These are phyloP conservation scores for Leptinotarsa juncta DNA, from an alignment of 2,888 invertebrate genomes.

Conservation along the genomic window DNA sequence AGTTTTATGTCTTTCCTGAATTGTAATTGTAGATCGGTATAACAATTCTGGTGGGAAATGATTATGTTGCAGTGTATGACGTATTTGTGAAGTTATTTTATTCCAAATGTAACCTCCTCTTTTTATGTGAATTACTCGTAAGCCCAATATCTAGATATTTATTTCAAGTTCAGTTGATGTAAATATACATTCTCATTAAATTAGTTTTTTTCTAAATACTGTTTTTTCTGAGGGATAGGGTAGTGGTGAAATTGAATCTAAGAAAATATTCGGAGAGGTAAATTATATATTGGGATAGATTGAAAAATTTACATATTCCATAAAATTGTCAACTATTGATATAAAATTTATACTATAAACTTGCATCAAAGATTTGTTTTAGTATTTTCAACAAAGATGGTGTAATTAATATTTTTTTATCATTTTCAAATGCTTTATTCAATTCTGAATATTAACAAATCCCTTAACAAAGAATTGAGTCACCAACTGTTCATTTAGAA, in stretches of 20 bases:
- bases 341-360: too few species aligned
- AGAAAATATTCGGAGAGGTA: too few species aligned
- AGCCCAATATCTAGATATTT: constrained; percentile 54
- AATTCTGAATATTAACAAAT: too few species aligned
- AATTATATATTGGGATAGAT: too few species aligned
- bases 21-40: constrained; percentile 15
- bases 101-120: constrained; percentile 41
- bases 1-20: constrained; percentile 21
- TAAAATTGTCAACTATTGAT: too few species aligned
- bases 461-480: too few species aligned
- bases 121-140: constrained; percentile 49
- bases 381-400: too few species aligned
- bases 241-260: background rate
- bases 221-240: constrained; percentile 4
- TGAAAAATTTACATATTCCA: too few species aligned
- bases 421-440: too few species aligned
- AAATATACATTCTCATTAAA: constrained; percentile 64
- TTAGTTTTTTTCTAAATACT: constrained; percentile 55
- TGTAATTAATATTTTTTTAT: too few species aligned
- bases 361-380: too few species aligned
- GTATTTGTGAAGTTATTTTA: constrained; percentile 41
- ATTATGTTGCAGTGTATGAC: constrained; percentile 31
- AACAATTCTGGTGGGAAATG: constrained; percentile 13
- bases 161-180: constrained; percentile 60
- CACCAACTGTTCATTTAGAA: too few species aligned